Conservation (phyloP, 1,140 invertebrate species). For the Temnothorax longispinosus region DNA sequence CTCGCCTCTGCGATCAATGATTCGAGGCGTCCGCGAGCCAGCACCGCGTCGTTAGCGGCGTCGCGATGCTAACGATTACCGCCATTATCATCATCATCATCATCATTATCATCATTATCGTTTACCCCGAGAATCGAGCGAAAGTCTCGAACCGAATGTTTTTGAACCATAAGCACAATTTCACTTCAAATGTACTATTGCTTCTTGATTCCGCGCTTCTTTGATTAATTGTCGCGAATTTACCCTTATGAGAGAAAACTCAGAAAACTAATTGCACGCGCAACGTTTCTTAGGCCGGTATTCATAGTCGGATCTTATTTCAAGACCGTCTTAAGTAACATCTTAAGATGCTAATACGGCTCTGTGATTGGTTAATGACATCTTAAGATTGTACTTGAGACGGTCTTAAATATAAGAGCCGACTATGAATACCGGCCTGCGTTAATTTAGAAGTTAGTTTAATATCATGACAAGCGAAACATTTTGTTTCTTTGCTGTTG, state of each 20-base stretch:
- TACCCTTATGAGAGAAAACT: not conserved
- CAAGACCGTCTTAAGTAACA: too few species aligned
- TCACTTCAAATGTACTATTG: not conserved
- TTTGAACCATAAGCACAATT: slow-evolving; percentile 7
- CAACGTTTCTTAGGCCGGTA: not conserved
- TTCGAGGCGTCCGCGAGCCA: not conserved
- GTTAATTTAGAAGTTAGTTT: not conserved
- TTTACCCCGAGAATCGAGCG: not conserved
- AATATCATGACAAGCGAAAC: too few species aligned
- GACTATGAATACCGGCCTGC: too few species aligned
- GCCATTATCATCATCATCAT: not conserved
- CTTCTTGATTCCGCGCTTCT: slow-evolving; percentile 49
- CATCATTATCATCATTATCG: not conserved
- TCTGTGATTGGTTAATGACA: too few species aligned
- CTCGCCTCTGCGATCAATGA: not conserved
- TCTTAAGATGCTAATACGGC: too few species aligned
- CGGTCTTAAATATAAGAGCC: too few species aligned
- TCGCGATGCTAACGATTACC: slow-evolving; percentile 7
- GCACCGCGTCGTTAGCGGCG: not conserved
- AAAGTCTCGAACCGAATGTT: slow-evolving; percentile 37
- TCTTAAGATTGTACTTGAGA: too few species aligned
- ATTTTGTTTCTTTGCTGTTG: not conserved
- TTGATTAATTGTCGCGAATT: slow-evolving; percentile 22
- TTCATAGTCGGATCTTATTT: too few species aligned
- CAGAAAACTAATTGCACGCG: not conserved